Evolutionary conservation across 2,113 vertebrate species (phyloP).

Genomic region (Lepidothrix coronata): DNA sequence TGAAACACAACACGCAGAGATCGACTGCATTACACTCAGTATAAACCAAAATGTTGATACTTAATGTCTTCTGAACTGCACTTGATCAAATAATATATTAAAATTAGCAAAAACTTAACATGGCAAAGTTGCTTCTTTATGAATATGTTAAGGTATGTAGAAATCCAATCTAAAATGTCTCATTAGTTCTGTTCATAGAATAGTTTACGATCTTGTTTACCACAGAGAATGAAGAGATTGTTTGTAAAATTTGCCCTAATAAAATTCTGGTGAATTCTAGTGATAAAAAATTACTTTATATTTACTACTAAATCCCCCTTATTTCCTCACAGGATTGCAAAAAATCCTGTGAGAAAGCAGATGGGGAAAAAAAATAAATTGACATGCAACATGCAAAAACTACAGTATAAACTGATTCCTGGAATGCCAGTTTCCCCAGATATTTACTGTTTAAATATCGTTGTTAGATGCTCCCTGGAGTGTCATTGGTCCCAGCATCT

Average conservation of each 20-base stretch:
- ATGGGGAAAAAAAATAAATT: background rate
- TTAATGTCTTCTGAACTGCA: background rate
- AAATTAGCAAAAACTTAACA: background rate
- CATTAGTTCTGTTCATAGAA: background rate
- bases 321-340: background rate
- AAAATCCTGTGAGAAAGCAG: background rate
- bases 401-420: background rate
- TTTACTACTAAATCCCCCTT: background rate
- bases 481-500: background rate
- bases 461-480: background rate
- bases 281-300: background rate
- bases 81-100: background rate
- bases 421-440: background rate
- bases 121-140: background rate
- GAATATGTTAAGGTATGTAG: background rate
- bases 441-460: background rate
- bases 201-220: background rate
- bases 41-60: background rate
- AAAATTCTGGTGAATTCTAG: background rate
- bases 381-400: background rate
- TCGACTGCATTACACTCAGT: background rate
- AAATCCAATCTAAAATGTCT: constrained; percentile 11
- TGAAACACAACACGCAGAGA: background rate
- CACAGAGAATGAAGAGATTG: background rate
- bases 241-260: background rate